These are phyloP conservation scores for Apus apus DNA, from an alignment of 2,113 vertebrate species.

Conservation along the genomic window DNA sequence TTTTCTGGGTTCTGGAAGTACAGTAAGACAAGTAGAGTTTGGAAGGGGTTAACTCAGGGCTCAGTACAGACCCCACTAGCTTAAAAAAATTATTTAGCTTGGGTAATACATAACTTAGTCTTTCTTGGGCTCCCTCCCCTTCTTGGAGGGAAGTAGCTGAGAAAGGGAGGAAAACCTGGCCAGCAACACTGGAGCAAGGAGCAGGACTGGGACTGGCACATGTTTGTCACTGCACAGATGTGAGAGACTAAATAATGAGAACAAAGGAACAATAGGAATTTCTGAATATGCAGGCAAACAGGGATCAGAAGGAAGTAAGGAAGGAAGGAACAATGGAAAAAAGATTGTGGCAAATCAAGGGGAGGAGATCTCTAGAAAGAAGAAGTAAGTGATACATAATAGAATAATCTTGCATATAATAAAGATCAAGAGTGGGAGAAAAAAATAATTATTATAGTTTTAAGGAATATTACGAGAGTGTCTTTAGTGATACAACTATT, in stretches of 20 bases:
- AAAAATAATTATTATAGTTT: background rate
- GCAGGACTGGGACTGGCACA: background rate
- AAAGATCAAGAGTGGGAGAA: background rate
- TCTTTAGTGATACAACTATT: background rate
- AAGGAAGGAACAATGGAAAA: background rate
- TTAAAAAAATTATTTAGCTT: background rate
- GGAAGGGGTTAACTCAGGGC: background rate
- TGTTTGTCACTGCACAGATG: background rate
- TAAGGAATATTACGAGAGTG: background rate
- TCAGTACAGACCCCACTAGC: background rate
- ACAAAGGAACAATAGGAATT: background rate
- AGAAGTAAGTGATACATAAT: background rate
- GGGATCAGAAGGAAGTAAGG: background rate
- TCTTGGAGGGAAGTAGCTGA: background rate
- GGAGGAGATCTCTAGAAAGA: background rate
- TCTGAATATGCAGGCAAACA: background rate
- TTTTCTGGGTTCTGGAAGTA: background rate
- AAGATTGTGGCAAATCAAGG: conserved; percentile 9
- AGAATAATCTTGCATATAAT: background rate
- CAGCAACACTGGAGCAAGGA: background rate
- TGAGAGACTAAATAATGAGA: background rate
- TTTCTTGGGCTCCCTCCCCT: background rate
- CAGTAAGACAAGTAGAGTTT: background rate
- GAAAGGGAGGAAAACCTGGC: background rate
- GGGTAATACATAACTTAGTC: background rate